Percentiles rank a stretch among this genome's conserved stretches.
phyloP scores from a whole-genome alignment of 1,140 invertebrate species.

The Carposina sasakii region DNA sequence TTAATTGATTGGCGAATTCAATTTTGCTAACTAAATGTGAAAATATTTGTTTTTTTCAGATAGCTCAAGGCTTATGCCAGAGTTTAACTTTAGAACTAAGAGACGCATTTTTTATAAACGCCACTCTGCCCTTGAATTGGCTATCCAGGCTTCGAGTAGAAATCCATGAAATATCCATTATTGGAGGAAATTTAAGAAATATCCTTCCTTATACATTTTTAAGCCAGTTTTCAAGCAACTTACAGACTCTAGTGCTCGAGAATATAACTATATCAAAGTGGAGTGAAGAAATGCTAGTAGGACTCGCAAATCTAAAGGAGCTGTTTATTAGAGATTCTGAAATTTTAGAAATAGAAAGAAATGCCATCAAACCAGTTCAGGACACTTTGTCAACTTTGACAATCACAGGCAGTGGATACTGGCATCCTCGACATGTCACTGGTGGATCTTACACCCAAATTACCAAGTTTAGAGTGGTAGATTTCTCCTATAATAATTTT shows the following conservation, averaged over 20 bases:
- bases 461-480: constrained; percentile 28
- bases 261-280: constrained; percentile 33
- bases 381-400: constrained; percentile 40
- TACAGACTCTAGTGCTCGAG: constrained; percentile 33
- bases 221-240: constrained; percentile 29
- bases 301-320: constrained; percentile 36
- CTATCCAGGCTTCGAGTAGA: constrained; percentile 28
- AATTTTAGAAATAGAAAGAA: constrained; percentile 27
- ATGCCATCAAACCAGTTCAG: constrained; percentile 34
- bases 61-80: constrained; percentile 27
- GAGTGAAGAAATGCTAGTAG: constrained; percentile 37
- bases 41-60: constrained; percentile 45
- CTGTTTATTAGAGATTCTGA: constrained; percentile 36
- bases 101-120: constrained; percentile 35
- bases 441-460: constrained; percentile 27
- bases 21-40: too few relatives aligned
- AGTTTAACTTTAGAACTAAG: constrained; percentile 30
- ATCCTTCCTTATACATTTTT: constrained; percentile 44
- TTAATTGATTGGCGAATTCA: too few relatives aligned
- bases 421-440: constrained; percentile 46
- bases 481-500: constrained; percentile 50
- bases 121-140: constrained; percentile 42
- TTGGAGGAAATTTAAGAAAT: constrained; percentile 44
- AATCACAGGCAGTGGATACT: constrained; percentile 33
- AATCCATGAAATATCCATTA: constrained; percentile 36